Evolutionary conservation across 2,888 invertebrate species (phyloP).

Genomic region (Stramonita haemastoma): DNA sequence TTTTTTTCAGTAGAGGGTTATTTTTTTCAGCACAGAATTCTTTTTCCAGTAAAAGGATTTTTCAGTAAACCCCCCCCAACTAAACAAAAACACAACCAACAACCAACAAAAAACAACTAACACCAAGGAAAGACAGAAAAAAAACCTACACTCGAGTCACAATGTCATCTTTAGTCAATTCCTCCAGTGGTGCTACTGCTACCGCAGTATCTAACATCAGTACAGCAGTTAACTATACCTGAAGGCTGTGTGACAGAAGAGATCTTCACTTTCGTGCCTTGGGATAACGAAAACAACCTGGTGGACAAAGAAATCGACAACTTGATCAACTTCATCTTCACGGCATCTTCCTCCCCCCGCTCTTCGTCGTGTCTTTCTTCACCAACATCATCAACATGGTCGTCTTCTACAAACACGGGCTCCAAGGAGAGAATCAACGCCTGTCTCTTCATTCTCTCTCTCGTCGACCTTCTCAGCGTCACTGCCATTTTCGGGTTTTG

Average conservation of each 20-base stretch:
- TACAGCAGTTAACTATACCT: too few species aligned
- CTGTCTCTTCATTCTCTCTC: neutral
- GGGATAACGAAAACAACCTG: neutral
- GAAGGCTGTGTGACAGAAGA: neutral
- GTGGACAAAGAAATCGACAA: neutral
- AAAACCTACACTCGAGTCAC: too few species aligned
- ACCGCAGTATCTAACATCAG: too few species aligned
- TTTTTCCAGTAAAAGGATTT: too few species aligned
- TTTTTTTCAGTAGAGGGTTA: too few species aligned
- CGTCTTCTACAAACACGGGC: neutral
- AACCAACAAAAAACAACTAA: too few species aligned
- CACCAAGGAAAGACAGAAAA: too few species aligned
- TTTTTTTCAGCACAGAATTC: too few species aligned
- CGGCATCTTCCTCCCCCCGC: neutral
- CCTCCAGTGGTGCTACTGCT: too few species aligned
- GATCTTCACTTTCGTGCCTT: neutral
- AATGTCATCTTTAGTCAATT: too few species aligned
- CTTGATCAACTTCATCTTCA: neutral
- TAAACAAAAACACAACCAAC: too few species aligned
- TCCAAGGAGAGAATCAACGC: neutral
- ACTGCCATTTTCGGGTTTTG: neutral
- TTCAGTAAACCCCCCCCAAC: too few species aligned
- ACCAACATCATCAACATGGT: slow-evolving; percentile 19
- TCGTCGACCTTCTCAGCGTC: neutral
- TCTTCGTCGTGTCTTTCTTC: neutral